Evolutionary conservation across 2,888 invertebrate species (phyloP).

Genomic region (Rhagonycha fulva): DNA sequence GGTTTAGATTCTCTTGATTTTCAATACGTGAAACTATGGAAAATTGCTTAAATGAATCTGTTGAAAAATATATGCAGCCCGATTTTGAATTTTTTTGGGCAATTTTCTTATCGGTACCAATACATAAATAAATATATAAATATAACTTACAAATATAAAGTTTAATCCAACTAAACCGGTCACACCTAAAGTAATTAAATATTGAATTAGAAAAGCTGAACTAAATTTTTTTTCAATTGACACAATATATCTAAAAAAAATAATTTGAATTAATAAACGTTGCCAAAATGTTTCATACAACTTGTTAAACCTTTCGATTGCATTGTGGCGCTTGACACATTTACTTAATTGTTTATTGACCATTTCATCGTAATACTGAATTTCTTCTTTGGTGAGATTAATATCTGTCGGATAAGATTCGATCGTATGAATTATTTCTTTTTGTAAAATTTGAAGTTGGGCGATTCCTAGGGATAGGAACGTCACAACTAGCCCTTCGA

Average conservation of each 20-base stretch:
- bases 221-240: background rate
- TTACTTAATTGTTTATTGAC: background rate
- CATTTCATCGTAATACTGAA: background rate
- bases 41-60: too few species aligned
- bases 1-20: too few species aligned
- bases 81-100: too few species aligned
- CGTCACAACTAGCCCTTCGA: background rate
- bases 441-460: background rate
- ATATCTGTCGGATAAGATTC: background rate
- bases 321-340: background rate
- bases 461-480: background rate
- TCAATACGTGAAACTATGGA: too few species aligned
- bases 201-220: background rate
- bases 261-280: background rate
- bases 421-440: background rate
- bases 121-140: background rate
- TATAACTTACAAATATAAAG: background rate
- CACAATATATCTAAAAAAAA: background rate
- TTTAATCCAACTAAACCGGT: background rate
- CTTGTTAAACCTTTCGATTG: background rate
- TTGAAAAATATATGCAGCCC: too few species aligned
- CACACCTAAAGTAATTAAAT: background rate
- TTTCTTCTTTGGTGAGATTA: background rate
- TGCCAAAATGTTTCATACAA: background rate
- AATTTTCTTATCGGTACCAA: too few species aligned